Percentiles rank a stretch among this genome's conserved stretches.
Evolutionary conservation across 2,888 invertebrate species (phyloP).

Genomic region (Tryphoninae sp.): DNA sequence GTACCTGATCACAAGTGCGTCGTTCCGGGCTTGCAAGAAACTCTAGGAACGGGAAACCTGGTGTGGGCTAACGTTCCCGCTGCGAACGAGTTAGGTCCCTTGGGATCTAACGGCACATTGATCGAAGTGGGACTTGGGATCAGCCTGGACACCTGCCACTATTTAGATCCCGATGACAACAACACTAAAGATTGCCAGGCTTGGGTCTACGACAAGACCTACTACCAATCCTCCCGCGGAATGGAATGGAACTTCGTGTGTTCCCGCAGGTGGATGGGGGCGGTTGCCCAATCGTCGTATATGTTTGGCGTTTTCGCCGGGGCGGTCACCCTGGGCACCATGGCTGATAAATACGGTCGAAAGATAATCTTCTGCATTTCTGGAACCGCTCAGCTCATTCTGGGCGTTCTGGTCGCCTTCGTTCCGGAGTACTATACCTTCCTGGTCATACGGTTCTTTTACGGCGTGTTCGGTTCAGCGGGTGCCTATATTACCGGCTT

Average conservation of each 20-base stretch:
- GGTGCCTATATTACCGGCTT: slow-evolving; percentile 86
- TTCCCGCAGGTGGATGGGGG: slow-evolving; percentile 90
- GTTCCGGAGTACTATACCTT: slow-evolving; percentile 90
- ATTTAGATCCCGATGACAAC: slow-evolving; percentile 74
- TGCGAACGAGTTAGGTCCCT: slow-evolving; percentile 2
- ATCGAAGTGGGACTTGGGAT: slow-evolving; percentile 29
- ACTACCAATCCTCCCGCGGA: slow-evolving; percentile 87
- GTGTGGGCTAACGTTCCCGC: slow-evolving; percentile 58
- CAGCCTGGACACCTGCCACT: slow-evolving; percentile 84
- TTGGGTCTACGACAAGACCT: slow-evolving; percentile 89
- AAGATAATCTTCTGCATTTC: slow-evolving; percentile 91
- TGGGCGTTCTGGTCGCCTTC: slow-evolving; percentile 87
- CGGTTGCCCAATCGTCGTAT: slow-evolving; percentile 89
- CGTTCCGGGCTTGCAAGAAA: slow-evolving; percentile 64
- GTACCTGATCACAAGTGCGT: slow-evolving; percentile 87
- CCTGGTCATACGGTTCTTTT: slow-evolving; percentile 86
- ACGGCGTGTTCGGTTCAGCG: slow-evolving; percentile 92
- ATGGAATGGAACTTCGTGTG: slow-evolving; percentile 94
- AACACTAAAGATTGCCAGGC: slow-evolving; percentile 81
- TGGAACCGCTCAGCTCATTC: slow-evolving; percentile 87
- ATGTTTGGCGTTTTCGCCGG: slow-evolving; percentile 93
- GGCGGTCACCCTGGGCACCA: slow-evolving; percentile 88
- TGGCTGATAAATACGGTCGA: slow-evolving; percentile 91
- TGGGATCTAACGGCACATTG: slow-evolving; percentile 32
- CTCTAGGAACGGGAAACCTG: slow-evolving; percentile 45